Conservation (phyloP, 2,888 invertebrate species). For the Eumerus sabulonum region DNA sequence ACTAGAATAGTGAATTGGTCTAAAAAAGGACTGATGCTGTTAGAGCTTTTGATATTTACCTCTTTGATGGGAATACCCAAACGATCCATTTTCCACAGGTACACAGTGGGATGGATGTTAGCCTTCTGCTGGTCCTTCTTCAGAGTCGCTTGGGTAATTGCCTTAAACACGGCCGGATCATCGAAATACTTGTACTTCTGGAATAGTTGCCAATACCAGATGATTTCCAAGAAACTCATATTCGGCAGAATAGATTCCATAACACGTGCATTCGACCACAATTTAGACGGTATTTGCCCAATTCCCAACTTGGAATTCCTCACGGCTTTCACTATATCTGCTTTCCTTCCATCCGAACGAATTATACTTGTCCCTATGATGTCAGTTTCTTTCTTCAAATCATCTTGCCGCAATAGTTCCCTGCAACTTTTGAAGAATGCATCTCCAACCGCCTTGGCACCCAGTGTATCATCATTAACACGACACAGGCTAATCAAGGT, state of each 20-base stretch:
- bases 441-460: conserved; percentile 52
- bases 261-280: conserved; percentile 69
- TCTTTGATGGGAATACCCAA: conserved; percentile 33
- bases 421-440: conserved; percentile 70
- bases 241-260: conserved; percentile 71
- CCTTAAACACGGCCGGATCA: conserved; percentile 65
- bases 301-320: conserved; percentile 70
- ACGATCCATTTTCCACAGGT: conserved; percentile 71
- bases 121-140: conserved; percentile 67
- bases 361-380: conserved; percentile 71
- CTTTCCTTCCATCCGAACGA: conserved; percentile 70
- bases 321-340: conserved; percentile 71
- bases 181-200: conserved; percentile 69
- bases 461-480: conserved; percentile 69
- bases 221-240: conserved; percentile 73
- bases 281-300: conserved; percentile 74
- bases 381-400: background rate
- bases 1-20: conserved; percentile 27
- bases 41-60: no score
- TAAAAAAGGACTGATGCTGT: no score
- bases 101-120: conserved; percentile 73
- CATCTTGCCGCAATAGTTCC: conserved; percentile 62
- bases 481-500: conserved; percentile 73
- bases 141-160: conserved; percentile 68
- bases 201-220: conserved; percentile 72